phyloP scores from a whole-genome alignment of 92 coral and sea anemone species.

The Bergia sp. region DNA sequence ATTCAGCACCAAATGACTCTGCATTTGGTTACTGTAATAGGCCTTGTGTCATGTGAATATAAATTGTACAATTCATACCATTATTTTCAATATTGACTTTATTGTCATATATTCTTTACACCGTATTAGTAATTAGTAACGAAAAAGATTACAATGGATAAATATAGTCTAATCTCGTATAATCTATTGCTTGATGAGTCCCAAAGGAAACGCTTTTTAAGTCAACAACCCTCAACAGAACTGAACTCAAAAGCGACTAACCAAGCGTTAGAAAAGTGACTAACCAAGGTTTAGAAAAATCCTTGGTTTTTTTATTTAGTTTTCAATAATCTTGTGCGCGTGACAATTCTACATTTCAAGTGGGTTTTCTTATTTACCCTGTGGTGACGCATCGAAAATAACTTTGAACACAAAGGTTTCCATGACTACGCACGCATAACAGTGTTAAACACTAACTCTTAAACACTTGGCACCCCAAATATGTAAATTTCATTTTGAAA shows the following conservation, averaged over 20 bases:
- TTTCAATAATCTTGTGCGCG: background rate
- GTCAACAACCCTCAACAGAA: background rate
- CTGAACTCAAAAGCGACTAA: background rate
- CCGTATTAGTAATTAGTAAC: background rate
- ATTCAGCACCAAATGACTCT: background rate
- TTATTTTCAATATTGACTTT: background rate
- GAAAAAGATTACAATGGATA: background rate
- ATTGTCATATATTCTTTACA: background rate
- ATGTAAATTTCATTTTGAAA: constrained; percentile 26
- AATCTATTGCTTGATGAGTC: background rate
- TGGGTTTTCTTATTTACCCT: background rate
- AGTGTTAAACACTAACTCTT: constrained; percentile 7
- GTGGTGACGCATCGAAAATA: background rate
- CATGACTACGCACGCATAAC: constrained; percentile 22
- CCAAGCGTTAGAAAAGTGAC: background rate
- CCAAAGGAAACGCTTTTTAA: background rate
- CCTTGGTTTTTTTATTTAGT: background rate
- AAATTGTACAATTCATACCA: background rate
- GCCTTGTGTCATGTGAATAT: background rate
- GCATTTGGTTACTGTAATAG: background rate
- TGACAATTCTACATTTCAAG: background rate
- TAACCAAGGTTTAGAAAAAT: too few species aligned
- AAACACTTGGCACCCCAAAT: background rate
- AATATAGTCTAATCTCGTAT: background rate
- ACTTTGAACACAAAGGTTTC: constrained; percentile 1